Evolutionary conservation across 2,888 invertebrate species (phyloP).

Genomic region (Drosophila nr. perissopoda): DNA sequence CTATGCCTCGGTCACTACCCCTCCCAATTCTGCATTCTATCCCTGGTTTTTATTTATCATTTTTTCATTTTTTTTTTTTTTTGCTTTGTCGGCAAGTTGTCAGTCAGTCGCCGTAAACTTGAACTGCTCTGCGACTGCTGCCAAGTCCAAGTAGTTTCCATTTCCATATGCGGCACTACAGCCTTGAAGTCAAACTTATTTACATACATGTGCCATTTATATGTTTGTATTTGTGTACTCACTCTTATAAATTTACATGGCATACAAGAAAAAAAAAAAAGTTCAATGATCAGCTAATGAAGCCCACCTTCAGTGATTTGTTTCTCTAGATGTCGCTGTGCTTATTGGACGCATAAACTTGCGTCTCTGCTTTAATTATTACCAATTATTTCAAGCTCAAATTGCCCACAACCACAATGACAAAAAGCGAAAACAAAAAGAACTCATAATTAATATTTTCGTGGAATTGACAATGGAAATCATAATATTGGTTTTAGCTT

Average conservation of each 20-base stretch:
- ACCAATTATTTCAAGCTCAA: conserved; percentile 60
- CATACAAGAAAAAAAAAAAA: conserved; percentile 44
- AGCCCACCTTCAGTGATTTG: conserved; percentile 66
- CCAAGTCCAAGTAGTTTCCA: conserved; percentile 65
- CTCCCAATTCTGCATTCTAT: neutral
- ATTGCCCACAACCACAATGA: conserved; percentile 48
- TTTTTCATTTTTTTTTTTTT: conserved; percentile 7
- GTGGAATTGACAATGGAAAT: conserved; percentile 36
- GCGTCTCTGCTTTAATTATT: conserved; percentile 51
- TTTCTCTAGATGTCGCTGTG: conserved; percentile 13
- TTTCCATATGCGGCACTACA: conserved; percentile 61
- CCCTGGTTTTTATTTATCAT: neutral
- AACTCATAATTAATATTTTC: conserved; percentile 10
- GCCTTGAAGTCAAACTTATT: conserved; percentile 62
- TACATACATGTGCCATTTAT: conserved; percentile 39
- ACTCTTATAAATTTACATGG: conserved; percentile 54
- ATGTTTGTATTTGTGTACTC: conserved; percentile 22
- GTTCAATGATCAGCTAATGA: conserved; percentile 70
- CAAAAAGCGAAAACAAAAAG: neutral
- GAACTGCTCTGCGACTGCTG: conserved; percentile 61
- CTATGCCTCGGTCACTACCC: neutral
- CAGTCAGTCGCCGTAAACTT: conserved; percentile 65
- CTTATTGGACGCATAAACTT: conserved; percentile 45
- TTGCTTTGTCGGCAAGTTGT: conserved; percentile 68
- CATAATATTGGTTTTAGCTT: conserved; percentile 10